These are phyloP conservation scores for Stenolophus ochropezus DNA, from an alignment of 2,888 invertebrate species.

Conservation along the genomic window DNA sequence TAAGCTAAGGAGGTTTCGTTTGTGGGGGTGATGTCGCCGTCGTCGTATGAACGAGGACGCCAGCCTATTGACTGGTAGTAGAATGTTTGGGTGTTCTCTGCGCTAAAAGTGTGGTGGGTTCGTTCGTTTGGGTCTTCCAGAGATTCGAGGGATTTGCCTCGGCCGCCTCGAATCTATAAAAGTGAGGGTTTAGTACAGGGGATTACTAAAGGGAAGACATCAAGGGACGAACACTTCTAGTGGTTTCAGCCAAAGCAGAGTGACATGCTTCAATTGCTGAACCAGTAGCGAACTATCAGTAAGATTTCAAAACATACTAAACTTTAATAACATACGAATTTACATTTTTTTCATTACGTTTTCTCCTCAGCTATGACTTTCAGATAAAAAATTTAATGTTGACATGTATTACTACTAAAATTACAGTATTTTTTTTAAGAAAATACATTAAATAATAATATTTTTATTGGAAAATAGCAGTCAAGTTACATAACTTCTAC, in stretches of 20 bases:
- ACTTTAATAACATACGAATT: background rate
- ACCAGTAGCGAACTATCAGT: background rate
- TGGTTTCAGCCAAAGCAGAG: slow-evolving; percentile 51
- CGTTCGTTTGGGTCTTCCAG: slow-evolving; percentile 86
- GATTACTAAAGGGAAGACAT: background rate
- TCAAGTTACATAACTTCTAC: too few relatives aligned
- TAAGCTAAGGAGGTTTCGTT: slow-evolving; percentile 79
- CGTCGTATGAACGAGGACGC: slow-evolving; percentile 84
- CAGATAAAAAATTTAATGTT: too few relatives aligned
- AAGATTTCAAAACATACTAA: background rate
- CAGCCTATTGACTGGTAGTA: slow-evolving; percentile 73
- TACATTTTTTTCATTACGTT: too few relatives aligned
- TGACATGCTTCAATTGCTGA: slow-evolving; percentile 43
- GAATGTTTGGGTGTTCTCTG: slow-evolving; percentile 78
- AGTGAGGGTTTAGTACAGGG: background rate
- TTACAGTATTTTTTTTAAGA: too few relatives aligned
- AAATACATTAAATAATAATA: too few relatives aligned
- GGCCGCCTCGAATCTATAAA: slow-evolving; percentile 83
- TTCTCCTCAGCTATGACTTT: too few relatives aligned
- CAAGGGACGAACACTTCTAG: slow-evolving; percentile 23
- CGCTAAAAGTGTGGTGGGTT: slow-evolving; percentile 78
- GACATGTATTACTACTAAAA: too few relatives aligned
- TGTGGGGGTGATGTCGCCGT: slow-evolving; percentile 92
- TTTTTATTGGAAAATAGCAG: too few relatives aligned
- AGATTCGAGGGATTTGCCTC: slow-evolving; percentile 90